Evolutionary conservation across 2,888 invertebrate species (phyloP), one percentile per base, ranked within the genome.

Genomic region (Caenorhabditis plicata): DNA sequence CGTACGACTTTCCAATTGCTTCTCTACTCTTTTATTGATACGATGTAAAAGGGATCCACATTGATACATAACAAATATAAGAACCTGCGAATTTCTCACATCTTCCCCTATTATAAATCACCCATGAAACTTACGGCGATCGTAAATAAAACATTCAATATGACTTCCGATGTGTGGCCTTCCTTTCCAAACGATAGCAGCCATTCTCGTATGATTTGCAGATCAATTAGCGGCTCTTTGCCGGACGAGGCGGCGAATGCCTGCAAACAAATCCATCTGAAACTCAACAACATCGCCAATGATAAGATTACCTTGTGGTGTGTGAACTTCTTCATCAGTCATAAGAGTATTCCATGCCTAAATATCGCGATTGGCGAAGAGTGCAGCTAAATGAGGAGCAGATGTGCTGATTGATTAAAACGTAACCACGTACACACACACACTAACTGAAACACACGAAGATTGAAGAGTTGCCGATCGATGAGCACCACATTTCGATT

Each of bases 41-140:
- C 63, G 50, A 49, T 57, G 51, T 3, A 68, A 29, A 3, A 68
- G 29, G 11, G 57, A 51, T 29, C 55, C 56, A 19, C 48, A 51
- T 50, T 68, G 68, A 40, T 65, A 68, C 31, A 57, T 40, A 20
- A 68, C 60, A 40, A 68, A 68, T 4, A 49, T 38, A 20, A 65
- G 39, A 19, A 67, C 67, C 66, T 60, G 29, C 4, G 55, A 49
- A 13, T 25, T n/a, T 13, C 11, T 3, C 4, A 36, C 13, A n/a
- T 36, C 15, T 20, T 36, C 4, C 5, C 33, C n/a, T 33, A 5
- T 13, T 5, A 13, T 17, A 7, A n/a, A n/a, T 33, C 8, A 5
- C 9, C 8, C n/a, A 33, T n/a, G 9, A 33, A 33, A 36, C 45
- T 27, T n/a, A 60, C 60, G 25, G 54, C 60, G n/a, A 60, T 9